These are phyloP conservation scores for Mylabris phalerata DNA, from an alignment of 1,140 invertebrate species.

Conservation along the genomic window DNA sequence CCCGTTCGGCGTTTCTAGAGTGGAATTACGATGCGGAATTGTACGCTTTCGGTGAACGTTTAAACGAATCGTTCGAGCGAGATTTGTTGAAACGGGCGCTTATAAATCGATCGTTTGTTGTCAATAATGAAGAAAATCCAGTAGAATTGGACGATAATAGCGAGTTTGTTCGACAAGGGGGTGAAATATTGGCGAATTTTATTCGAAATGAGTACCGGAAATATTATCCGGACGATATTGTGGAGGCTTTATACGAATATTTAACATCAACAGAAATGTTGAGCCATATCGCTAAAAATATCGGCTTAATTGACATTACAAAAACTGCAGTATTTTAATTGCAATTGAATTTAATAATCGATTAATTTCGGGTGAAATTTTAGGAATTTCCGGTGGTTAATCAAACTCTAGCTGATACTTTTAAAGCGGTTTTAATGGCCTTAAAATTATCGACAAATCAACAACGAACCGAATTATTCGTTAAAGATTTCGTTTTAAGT, in stretches of 20 bases:
- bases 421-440: constrained; percentile 52
- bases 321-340: constrained; percentile 56
- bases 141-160: constrained; percentile 53
- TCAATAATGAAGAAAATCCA: constrained; percentile 27
- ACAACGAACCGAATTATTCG: too few species aligned
- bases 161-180: constrained; percentile 60
- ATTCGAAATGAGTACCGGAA: constrained; percentile 55
- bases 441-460: neutral
- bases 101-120: constrained; percentile 64
- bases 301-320: constrained; percentile 80
- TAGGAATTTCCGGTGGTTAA: constrained; percentile 70
- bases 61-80: constrained; percentile 76
- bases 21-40: constrained; percentile 88
- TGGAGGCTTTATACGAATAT: constrained; percentile 55
- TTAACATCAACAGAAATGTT: constrained; percentile 61
- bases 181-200: constrained; percentile 50
- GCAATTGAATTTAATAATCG: constrained; percentile 17
- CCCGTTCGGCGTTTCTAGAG: constrained; percentile 60
- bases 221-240: constrained; percentile 61
- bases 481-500: too few species aligned
- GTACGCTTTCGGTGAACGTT: constrained; percentile 76
- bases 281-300: constrained; percentile 58
- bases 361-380: constrained; percentile 26
- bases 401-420: constrained; percentile 61
- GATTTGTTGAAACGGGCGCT: constrained; percentile 68